Percentiles rank a stretch among this genome's conserved stretches.
These are phyloP conservation scores for Oscheius sp. DNA, from an alignment of 2,888 invertebrate species.

Conservation along the genomic window DNA sequence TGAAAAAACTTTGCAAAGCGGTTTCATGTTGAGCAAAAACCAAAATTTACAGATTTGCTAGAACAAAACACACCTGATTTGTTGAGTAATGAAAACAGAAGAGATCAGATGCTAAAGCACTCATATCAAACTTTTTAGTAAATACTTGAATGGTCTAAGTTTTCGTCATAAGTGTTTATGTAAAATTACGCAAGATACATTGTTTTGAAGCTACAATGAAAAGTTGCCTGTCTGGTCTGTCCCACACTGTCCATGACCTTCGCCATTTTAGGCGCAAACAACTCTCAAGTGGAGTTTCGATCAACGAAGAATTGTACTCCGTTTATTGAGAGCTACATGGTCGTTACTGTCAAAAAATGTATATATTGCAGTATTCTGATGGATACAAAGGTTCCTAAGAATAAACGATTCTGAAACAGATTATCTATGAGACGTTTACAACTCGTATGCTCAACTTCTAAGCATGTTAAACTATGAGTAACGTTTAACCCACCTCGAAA, in stretches of 20 bases:
- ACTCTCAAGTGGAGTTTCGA: conserved; percentile 30
- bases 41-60: no score
- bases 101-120: no score
- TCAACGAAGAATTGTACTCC: conserved; percentile 28
- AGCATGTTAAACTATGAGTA: no score
- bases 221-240: conserved; percentile 8
- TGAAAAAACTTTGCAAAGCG: not conserved
- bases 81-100: no score
- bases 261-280: conserved; percentile 36
- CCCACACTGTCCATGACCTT: conserved; percentile 30
- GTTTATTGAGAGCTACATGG: conserved; percentile 10
- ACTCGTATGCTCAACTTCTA: no score
- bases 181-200: no score
- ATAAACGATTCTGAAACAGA: not conserved
- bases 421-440: no score
- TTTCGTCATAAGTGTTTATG: not conserved
- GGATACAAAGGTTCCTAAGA: not conserved
- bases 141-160: not conserved
- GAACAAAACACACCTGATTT: no score
- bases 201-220: no score
- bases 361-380: not conserved
- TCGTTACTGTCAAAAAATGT: not conserved
- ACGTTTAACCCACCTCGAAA: no score
- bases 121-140: not conserved
- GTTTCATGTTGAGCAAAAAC: no score